These are phyloP conservation scores for Chesias legatella DNA, from an alignment of 2,888 invertebrate species.

Conservation along the genomic window DNA sequence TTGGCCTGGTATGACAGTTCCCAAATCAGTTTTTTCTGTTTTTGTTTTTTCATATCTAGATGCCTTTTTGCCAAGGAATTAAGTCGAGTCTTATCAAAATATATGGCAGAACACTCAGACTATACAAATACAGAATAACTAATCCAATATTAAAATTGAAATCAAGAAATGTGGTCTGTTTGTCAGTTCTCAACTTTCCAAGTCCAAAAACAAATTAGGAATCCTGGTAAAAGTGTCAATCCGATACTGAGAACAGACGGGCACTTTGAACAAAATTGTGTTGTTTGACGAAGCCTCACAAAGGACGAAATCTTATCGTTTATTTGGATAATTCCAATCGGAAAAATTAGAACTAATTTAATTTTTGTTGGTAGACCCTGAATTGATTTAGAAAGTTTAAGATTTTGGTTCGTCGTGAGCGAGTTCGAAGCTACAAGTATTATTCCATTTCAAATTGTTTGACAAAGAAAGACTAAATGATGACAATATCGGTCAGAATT, in stretches of 20 bases:
- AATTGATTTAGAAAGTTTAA: constrained; percentile 33
- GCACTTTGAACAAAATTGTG: constrained; percentile 11
- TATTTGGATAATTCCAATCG: constrained; percentile 29
- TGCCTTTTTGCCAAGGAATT: no score
- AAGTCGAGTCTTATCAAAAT: no score
- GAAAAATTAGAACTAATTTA: constrained; percentile 34
- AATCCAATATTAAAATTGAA: no score
- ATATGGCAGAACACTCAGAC: no score
- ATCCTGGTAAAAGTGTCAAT: constrained; percentile 11
- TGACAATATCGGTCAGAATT: no score
- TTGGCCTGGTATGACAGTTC: no score
- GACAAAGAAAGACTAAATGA: background rate
- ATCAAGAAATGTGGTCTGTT: background rate
- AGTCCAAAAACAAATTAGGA: constrained; percentile 1
- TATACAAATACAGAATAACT: no score
- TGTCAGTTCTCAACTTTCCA: background rate
- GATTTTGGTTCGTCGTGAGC: constrained; percentile 30
- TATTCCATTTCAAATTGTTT: background rate
- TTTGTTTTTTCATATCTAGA: no score
- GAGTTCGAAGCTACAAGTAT: constrained; percentile 39
- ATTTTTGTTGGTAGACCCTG: constrained; percentile 30
- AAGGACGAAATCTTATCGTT: constrained; percentile 25
- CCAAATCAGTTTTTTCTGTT: no score
- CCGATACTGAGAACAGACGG: constrained; percentile 8
- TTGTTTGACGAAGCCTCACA: constrained; percentile 6